A percentile compares a stretch with the other conserved stretches of the same genome.
Evolutionary conservation across 2,888 invertebrate genomes (phyloP).

Genomic region (Pristionchus mayeri): DNA sequence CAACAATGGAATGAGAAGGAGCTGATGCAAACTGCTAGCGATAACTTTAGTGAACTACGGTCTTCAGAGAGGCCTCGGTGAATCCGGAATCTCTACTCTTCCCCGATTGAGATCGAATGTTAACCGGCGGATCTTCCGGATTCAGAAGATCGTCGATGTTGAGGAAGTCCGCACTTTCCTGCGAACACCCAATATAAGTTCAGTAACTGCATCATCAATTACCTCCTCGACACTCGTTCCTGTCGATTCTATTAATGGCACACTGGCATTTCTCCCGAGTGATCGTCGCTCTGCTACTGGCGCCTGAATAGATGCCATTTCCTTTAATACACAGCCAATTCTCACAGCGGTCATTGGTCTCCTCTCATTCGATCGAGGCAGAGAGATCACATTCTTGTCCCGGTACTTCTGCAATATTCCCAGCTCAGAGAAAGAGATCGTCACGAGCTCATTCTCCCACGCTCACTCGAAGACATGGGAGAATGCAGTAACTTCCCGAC

Average conservation of each 20-base stretch:
- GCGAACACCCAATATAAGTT: not conserved
- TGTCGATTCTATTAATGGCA: not conserved
- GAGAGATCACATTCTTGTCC: constrained; percentile 15
- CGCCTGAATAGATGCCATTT: not conserved
- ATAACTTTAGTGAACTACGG: not conserved
- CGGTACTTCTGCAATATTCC: constrained; percentile 8
- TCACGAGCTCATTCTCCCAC: not conserved
- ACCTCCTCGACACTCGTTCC: not conserved
- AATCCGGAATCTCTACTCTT: constrained; percentile 41
- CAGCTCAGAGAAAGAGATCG: not conserved
- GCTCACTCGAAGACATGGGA: not conserved
- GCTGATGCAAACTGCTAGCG: not conserved
- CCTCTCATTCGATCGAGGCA: not conserved
- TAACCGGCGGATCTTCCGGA: not conserved
- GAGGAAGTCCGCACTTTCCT: not conserved
- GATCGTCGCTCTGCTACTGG: not conserved
- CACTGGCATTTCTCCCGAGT: constrained; percentile 29
- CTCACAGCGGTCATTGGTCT: constrained; percentile 18
- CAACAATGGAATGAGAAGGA: not conserved
- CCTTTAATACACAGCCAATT: not conserved
- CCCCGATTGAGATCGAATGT: not conserved
- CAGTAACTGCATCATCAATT: not conserved
- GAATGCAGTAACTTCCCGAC: not conserved
- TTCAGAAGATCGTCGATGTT: constrained; percentile 41
- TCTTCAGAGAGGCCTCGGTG: constrained; percentile 8